Evolutionary conservation across 2,888 invertebrate species (phyloP).

Genomic region (Papilio elwesi): DNA sequence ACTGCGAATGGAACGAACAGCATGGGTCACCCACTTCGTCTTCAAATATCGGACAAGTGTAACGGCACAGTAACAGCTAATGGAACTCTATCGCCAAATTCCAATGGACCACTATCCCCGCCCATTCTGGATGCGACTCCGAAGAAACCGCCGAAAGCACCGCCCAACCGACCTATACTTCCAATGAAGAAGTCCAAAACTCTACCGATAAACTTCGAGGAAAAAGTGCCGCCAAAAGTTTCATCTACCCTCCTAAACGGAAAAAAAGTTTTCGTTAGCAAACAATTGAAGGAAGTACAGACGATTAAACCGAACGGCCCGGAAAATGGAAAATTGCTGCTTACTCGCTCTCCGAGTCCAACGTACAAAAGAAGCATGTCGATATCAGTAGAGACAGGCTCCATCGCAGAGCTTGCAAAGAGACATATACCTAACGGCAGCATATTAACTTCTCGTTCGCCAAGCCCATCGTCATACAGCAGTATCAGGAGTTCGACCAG

Average conservation of each 20-base stretch:
- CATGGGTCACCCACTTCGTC: constrained; percentile 57
- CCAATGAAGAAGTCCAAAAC: constrained; percentile 79
- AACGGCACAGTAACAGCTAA: constrained; percentile 49
- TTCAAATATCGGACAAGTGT: constrained; percentile 68
- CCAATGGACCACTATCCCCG: constrained; percentile 72
- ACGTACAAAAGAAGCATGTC: constrained; percentile 72
- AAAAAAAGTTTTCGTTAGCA: constrained; percentile 72
- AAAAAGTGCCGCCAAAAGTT: constrained; percentile 66
- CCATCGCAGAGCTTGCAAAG: constrained; percentile 77
- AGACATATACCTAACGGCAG: constrained; percentile 68
- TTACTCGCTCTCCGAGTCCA: constrained; percentile 71
- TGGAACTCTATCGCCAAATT: constrained; percentile 59
- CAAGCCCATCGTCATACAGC: constrained; percentile 81
- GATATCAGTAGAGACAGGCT: constrained; percentile 76
- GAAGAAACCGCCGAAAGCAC: constrained; percentile 77
- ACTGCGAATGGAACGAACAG: constrained; percentile 52
- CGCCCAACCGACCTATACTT: constrained; percentile 66
- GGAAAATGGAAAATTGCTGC: constrained; percentile 63
- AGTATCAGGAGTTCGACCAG: constrained; percentile 73
- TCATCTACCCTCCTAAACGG: constrained; percentile 64
- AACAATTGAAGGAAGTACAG: constrained; percentile 75
- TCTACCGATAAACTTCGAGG: constrained; percentile 76
- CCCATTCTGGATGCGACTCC: constrained; percentile 72
- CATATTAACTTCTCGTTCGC: constrained; percentile 80
- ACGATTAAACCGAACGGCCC: constrained; percentile 61